Percentiles rank a stretch among this genome's conserved stretches.
Conservation (phyloP, 2,113 vertebrate species). For the Casuarius casuarius region DNA sequence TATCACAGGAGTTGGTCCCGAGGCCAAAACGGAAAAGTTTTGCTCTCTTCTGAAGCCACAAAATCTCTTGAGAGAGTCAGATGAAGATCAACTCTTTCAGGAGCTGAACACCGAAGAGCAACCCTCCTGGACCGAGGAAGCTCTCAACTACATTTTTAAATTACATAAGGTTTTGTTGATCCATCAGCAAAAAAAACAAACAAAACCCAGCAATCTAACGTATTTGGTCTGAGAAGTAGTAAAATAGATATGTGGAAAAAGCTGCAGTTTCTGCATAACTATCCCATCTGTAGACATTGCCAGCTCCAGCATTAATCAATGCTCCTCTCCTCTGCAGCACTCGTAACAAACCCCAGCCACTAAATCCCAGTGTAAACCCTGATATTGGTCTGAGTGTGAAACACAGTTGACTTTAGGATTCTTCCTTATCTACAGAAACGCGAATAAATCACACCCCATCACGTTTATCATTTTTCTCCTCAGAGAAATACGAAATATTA, state of each 20-base stretch:
- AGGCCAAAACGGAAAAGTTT: slow-evolving; percentile 14
- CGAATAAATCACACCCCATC: slow-evolving; percentile 80
- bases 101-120: slow-evolving; percentile 5
- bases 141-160: neutral
- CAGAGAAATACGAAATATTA: slow-evolving; percentile 79
- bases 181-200: neutral
- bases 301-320: slow-evolving; percentile 45
- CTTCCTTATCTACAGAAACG: slow-evolving; percentile 72
- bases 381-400: slow-evolving; percentile 33
- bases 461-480: slow-evolving; percentile 79
- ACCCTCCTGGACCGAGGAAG: neutral
- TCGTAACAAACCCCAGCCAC: slow-evolving; percentile 40
- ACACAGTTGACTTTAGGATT: slow-evolving; percentile 66
- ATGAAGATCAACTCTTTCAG: slow-evolving; percentile 6
- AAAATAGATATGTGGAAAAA: slow-evolving; percentile 20
- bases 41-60: neutral
- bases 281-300: slow-evolving; percentile 10
- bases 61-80: neutral
- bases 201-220: neutral
- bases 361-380: slow-evolving; percentile 46
- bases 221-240: slow-evolving; percentile 29
- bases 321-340: slow-evolving; percentile 1
- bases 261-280: slow-evolving; percentile 13
- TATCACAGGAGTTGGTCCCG: slow-evolving; percentile 15
- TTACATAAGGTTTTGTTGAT: neutral